phyloP scores from a whole-genome alignment of 2,797 vertebrate genomes.

The Pyrocephalus nanus region DNA sequence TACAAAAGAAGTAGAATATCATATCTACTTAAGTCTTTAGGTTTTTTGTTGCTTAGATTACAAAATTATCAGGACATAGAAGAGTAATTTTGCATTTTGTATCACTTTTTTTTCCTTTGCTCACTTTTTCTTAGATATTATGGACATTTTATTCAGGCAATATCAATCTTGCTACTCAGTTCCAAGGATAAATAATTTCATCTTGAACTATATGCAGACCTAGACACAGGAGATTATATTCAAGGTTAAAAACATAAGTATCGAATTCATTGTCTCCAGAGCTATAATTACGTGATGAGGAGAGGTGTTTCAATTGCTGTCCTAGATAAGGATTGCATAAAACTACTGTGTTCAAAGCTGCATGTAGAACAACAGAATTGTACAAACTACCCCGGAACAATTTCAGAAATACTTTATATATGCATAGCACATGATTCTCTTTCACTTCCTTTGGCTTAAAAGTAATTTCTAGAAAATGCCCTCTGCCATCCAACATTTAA shows the following conservation, averaged over 20 bases:
- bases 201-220: neutral
- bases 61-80: neutral
- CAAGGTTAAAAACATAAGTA: slow-evolving; percentile 20
- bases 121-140: neutral
- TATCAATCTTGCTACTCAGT: neutral
- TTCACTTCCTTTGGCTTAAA: neutral
- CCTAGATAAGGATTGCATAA: neutral
- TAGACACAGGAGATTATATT: neutral
- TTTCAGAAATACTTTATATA: neutral
- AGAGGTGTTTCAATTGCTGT: slow-evolving; percentile 16
- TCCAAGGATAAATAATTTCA: neutral
- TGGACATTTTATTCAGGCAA: neutral
- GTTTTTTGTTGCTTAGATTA: neutral
- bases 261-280: slow-evolving; percentile 17
- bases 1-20: neutral
- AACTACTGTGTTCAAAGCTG: neutral
- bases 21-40: neutral
- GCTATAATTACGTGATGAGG: slow-evolving; percentile 9
- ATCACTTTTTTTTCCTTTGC: neutral
- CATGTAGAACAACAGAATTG: neutral
- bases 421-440: neutral
- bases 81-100: neutral
- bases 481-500: neutral
- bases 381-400: neutral
- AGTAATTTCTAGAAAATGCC: neutral